Evolutionary conservation across 1,140 invertebrate genomes (phyloP).

Genomic region (Diprion similis): DNA sequence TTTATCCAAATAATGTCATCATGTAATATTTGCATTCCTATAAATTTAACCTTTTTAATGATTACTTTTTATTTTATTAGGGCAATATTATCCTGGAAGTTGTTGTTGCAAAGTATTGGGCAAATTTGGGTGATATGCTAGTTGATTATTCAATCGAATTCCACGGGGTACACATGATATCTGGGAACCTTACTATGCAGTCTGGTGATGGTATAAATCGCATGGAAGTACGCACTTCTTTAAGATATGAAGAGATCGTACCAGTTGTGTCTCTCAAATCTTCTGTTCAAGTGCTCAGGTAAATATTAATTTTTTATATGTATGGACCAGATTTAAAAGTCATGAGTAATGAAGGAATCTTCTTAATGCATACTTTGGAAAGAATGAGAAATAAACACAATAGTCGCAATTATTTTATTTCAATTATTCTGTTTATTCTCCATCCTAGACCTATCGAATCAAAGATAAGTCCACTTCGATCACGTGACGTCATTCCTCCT

Average conservation of each 20-base stretch:
- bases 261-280: constrained; percentile 80
- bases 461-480: constrained; percentile 77
- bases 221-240: constrained; percentile 71
- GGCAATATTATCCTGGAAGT: constrained; percentile 76
- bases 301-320: constrained; percentile 27
- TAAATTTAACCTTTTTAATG: constrained; percentile 19
- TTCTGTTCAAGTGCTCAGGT: constrained; percentile 81
- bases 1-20: constrained; percentile 8
- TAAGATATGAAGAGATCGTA: constrained; percentile 82
- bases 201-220: constrained; percentile 79
- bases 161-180: constrained; percentile 79
- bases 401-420: background rate
- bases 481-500: constrained; percentile 85
- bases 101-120: constrained; percentile 94
- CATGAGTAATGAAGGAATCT: background rate
- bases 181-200: constrained; percentile 71
- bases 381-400: no score
- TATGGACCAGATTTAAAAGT: constrained; percentile 12
- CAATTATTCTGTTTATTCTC: constrained; percentile 36
- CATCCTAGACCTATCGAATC: constrained; percentile 75
- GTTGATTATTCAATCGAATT: constrained; percentile 83
- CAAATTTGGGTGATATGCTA: constrained; percentile 78
- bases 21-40: background rate
- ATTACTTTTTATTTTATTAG: constrained; percentile 7
- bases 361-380: constrained; percentile 12